These are phyloP conservation scores for Ciconia stormi DNA, from an alignment of 2,113 vertebrate genomes.

Conservation along the genomic window DNA sequence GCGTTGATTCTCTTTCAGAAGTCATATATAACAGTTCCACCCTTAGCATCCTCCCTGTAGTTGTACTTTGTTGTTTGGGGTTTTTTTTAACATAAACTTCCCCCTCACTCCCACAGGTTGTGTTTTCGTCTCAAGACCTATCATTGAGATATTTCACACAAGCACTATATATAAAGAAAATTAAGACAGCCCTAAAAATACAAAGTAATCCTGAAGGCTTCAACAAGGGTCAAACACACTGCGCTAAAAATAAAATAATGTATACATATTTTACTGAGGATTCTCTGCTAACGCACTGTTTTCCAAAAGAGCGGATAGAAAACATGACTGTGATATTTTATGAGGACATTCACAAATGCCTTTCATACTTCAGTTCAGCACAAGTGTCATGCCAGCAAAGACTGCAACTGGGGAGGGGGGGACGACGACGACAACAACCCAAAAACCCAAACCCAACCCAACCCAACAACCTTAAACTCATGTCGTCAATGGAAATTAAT, in stretches of 20 bases:
- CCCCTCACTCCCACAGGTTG: background rate
- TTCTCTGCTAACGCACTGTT: background rate
- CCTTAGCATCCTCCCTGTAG: background rate
- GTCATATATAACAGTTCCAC: background rate
- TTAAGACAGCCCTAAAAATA: background rate
- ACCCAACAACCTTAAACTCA: background rate
- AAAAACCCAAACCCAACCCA: background rate
- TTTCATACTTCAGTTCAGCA: background rate
- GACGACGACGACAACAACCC: background rate
- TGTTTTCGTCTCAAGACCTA: background rate
- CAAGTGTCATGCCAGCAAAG: background rate
- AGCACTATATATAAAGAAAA: background rate
- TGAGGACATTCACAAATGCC: background rate
- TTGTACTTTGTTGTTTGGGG: background rate
- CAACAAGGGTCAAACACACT: background rate
- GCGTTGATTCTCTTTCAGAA: background rate
- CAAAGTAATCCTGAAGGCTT: background rate
- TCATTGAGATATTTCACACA: background rate
- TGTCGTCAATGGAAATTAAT: background rate
- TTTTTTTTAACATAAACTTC: conserved; percentile 10
- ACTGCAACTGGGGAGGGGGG: background rate
- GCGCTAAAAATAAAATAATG: background rate
- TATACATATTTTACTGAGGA: background rate
- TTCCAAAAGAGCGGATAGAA: background rate
- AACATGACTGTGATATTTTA: background rate